Base-by-base conservation (phyloP, 1,140 invertebrate species). In the Luehdorfia chinensis region DNA sequence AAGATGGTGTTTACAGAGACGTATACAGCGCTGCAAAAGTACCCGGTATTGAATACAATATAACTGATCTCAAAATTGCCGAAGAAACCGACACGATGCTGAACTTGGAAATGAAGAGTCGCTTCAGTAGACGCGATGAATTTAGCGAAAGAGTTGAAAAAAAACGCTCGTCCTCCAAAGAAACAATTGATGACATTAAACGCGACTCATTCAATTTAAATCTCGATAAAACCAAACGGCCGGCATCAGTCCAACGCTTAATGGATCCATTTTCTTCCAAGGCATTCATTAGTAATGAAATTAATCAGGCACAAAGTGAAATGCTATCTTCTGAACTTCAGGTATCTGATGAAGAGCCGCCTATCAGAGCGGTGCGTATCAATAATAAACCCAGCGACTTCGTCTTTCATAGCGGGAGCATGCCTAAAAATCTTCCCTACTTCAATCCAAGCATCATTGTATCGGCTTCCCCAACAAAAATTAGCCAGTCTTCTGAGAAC, bases 31-130 rank as follows among this genome's bases (percentile, higher is more conserved):
- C 75, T 44, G 79, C 74, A 14, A 87, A 84, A 70, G 73, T 81
- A 1, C 60, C 77, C 9, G 75, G 76, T 5, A 63, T 78, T 13
- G 85, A 87, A 59, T 87, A 85, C 47, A 76, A 68, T 34, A 81
- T 86, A 33, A 79, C 81, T 67, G 87, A 88, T 84, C 80, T 85
- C 68, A 88, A 87, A 81, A 72, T 78, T 21, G 85, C 84, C 11
- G 74, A 87, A 47, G 84, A 87, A 76, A 86, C 79, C 16, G 84
- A 87, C 39, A 83, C 79, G 54, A 67, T 87, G 62, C 50, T 86
- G 31, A 86, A 86, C 48, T 44, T 57, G 43, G 79, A 84, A 55
- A 81, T 84, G 51, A 86, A 75, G 39, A 75, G 49, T 52, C 64
- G 75, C 18, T 76, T 68, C 18, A 83, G 79, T 27, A 59, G 72